Evolutionary conservation across 2,797 vertebrate genomes (phyloP).

Genomic region (Catamblyrhynchus diadema): DNA sequence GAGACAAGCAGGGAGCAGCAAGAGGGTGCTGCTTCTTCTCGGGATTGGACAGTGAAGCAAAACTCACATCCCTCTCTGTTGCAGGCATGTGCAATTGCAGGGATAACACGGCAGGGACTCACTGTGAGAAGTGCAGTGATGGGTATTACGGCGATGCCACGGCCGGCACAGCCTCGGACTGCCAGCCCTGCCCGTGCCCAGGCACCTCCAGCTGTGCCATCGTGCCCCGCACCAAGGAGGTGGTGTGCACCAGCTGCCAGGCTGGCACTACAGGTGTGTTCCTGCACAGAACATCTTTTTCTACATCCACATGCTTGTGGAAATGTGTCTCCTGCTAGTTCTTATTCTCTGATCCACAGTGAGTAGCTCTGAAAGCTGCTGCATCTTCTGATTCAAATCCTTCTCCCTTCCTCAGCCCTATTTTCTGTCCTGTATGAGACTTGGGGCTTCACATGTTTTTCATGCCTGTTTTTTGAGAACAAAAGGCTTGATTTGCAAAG

Average conservation of each 20-base stretch:
- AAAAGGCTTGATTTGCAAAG: neutral
- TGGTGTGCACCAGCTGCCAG: conserved; percentile 95
- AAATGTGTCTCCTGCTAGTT: neutral
- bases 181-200: conserved; percentile 89
- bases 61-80: neutral
- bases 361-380: neutral
- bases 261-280: conserved; percentile 88
- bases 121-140: conserved; percentile 91
- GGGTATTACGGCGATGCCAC: conserved; percentile 93
- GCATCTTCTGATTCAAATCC: neutral
- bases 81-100: conserved; percentile 88
- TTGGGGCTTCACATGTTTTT: neutral
- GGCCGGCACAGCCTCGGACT: conserved; percentile 78
- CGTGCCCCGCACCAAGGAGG: conserved; percentile 87
- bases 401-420: neutral
- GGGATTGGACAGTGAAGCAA: neutral
- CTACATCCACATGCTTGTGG: rapidly evolving
- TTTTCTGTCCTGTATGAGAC: neutral
- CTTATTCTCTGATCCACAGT: neutral
- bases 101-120: conserved; percentile 87
- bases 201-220: conserved; percentile 86
- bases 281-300: neutral
- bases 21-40: neutral
- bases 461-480: neutral
- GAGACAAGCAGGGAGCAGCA: neutral